These are phyloP conservation scores for Leucoptera coffeella DNA, from an alignment of 2,888 invertebrate species.

Conservation along the genomic window DNA sequence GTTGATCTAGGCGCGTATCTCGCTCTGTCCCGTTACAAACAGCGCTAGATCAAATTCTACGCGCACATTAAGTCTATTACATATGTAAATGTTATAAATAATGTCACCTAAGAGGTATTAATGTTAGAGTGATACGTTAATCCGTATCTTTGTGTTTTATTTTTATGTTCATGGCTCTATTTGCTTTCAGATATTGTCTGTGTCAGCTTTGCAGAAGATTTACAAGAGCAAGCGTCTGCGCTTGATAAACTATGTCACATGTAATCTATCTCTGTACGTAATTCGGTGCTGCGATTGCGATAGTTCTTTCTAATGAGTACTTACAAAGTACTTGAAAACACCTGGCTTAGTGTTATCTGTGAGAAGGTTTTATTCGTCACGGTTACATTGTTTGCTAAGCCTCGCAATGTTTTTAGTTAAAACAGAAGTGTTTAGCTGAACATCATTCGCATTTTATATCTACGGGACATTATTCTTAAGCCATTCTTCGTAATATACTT, in stretches of 20 bases:
- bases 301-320: conserved; percentile 20
- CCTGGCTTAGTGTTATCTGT: too few relatives aligned
- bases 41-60: conserved; percentile 40
- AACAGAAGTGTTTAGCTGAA: too few relatives aligned
- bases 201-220: conserved; percentile 39
- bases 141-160: conserved; percentile 48
- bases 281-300: conserved; percentile 46
- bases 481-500: too few relatives aligned
- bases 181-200: conserved; percentile 46
- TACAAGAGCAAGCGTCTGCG: conserved; percentile 41
- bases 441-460: too few relatives aligned
- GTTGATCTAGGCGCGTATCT: conserved; percentile 15
- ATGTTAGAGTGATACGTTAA: conserved; percentile 41
- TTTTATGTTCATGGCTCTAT: conserved; percentile 45
- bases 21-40: conserved; percentile 5
- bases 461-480: too few relatives aligned
- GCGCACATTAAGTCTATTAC: conserved; percentile 27
- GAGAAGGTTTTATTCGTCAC: too few relatives aligned
- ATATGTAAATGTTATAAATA: conserved; percentile 35
- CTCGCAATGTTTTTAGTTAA: too few relatives aligned
- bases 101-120: conserved; percentile 35
- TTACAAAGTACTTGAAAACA: too few relatives aligned
- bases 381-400: too few relatives aligned
- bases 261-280: conserved; percentile 44
- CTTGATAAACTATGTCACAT: conserved; percentile 42